Evolutionary conservation across 2,888 invertebrate species (phyloP).

Genomic region (Conchocele bisecta): DNA sequence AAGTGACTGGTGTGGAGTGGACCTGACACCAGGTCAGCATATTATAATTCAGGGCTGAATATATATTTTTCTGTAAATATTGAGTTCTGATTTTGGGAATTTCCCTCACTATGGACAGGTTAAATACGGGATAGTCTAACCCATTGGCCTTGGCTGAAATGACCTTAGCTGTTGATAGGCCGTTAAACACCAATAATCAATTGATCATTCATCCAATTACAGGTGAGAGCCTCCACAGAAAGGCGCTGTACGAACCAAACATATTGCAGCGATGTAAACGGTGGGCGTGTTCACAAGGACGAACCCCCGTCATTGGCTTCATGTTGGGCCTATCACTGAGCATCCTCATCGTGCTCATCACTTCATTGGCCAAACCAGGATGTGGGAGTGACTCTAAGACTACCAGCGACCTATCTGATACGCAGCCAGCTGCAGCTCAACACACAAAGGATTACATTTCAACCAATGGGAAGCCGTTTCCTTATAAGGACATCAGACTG

Average conservation of each 20-base stretch:
- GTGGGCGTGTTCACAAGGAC: slow-evolving; percentile 78
- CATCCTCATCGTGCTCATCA: slow-evolving; percentile 93
- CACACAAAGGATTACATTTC: slow-evolving; percentile 54
- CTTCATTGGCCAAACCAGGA: slow-evolving; percentile 89
- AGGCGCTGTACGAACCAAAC: slow-evolving; percentile 88
- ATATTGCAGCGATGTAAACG: slow-evolving; percentile 84
- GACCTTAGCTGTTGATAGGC: too few species aligned
- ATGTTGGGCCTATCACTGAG: slow-evolving; percentile 70
- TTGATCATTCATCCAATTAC: too few species aligned
- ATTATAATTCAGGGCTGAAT: too few species aligned
- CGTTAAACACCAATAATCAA: too few species aligned
- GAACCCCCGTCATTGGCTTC: slow-evolving; percentile 90
- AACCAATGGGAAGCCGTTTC: slow-evolving; percentile 77
- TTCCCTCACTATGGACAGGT: too few species aligned
- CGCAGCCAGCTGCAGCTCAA: background rate
- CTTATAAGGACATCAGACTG: slow-evolving; percentile 81
- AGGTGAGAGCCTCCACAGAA: slow-evolving; percentile 88
- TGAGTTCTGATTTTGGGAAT: too few species aligned
- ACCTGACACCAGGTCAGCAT: too few species aligned
- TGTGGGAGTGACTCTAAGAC: background rate
- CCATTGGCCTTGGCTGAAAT: too few species aligned
- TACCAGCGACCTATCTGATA: background rate
- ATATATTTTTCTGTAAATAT: too few species aligned
- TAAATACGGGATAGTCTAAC: too few species aligned
- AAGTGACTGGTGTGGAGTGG: too few species aligned